These are phyloP conservation scores for Diadema setosum DNA, from an alignment of 35 echinoderm and acorn worm species.

Conservation along the genomic window DNA sequence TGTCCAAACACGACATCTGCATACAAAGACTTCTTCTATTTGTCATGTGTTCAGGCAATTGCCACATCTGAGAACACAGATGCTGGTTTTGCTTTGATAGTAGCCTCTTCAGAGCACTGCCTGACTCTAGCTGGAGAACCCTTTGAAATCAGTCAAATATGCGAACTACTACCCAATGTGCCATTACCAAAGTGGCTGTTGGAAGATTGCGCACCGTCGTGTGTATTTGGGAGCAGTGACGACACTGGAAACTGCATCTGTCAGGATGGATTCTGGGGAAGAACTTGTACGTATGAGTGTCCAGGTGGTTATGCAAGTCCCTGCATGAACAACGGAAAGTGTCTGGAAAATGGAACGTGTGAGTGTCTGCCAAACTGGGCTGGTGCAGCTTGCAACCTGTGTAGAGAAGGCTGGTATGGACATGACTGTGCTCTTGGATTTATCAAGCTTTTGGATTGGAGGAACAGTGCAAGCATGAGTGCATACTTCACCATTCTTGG, in stretches of 20 bases:
- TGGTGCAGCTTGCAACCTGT: slow-evolving; percentile 28
- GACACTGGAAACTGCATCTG: slow-evolving; percentile 19
- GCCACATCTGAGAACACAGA: slow-evolving; percentile 21
- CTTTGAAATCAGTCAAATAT: background rate
- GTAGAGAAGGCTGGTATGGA: slow-evolving; percentile 64
- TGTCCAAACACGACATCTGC: slow-evolving; percentile 33
- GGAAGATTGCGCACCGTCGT: background rate
- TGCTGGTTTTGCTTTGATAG: slow-evolving; percentile 33
- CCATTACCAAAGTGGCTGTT: slow-evolving; percentile 14
- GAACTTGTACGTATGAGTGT: slow-evolving; percentile 48
- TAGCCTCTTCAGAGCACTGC: slow-evolving; percentile 20
- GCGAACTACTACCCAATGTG: background rate
- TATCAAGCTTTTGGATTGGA: background rate
- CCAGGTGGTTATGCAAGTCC: slow-evolving; percentile 40
- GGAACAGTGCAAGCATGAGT: background rate
- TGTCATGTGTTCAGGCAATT: slow-evolving; percentile 62
- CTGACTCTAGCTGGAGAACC: background rate
- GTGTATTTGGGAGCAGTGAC: background rate
- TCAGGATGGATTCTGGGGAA: slow-evolving; percentile 71
- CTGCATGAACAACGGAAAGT: slow-evolving; percentile 67
- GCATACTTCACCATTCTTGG: slow-evolving; percentile 21
- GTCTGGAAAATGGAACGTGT: slow-evolving; percentile 43
- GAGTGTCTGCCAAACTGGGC: slow-evolving; percentile 68
- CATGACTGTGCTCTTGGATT: slow-evolving; percentile 51
- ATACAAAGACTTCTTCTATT: slow-evolving; percentile 60